A percentile compares a stretch with the other conserved stretches of the same genome.
phyloP scores from a whole-genome alignment of 2,113 vertebrate species.

The Myxocyprinus asiaticus region DNA sequence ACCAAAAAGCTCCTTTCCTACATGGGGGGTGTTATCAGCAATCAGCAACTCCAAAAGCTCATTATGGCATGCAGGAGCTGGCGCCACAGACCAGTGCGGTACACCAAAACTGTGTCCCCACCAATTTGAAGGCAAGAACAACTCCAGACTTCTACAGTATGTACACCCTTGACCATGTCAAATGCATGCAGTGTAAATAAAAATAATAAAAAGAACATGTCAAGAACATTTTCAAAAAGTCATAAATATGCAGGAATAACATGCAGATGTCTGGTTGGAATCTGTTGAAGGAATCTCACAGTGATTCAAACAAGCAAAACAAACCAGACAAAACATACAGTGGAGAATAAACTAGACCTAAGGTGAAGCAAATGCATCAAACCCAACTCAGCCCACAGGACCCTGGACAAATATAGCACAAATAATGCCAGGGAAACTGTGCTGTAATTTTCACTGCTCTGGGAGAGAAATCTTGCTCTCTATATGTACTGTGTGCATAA shows the following conservation, averaged over 20 bases:
- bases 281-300: conserved; percentile 20
- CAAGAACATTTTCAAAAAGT: background rate
- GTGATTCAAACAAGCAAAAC: conserved; percentile 12
- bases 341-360: conserved; percentile 10
- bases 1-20: too few species aligned
- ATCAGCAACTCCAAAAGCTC: conserved; percentile 29
- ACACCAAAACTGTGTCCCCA: background rate
- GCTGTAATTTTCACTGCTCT: background rate
- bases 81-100: conserved; percentile 22
- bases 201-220: background rate
- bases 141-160: background rate
- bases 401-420: conserved; percentile 16
- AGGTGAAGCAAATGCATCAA: conserved; percentile 32
- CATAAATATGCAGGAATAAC: background rate
- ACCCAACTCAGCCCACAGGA: background rate
- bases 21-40: conserved; percentile 28
- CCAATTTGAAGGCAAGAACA: background rate
- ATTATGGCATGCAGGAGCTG: conserved; percentile 34
- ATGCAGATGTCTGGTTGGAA: conserved; percentile 18
- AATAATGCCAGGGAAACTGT: background rate
- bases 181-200: background rate
- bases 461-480: too few species aligned
- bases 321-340: conserved; percentile 31
- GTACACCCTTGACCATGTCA: background rate
- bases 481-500: too few species aligned